Evolutionary conservation across 2,113 vertebrate species (phyloP).

Genomic region (Ciconia boyciana): DNA sequence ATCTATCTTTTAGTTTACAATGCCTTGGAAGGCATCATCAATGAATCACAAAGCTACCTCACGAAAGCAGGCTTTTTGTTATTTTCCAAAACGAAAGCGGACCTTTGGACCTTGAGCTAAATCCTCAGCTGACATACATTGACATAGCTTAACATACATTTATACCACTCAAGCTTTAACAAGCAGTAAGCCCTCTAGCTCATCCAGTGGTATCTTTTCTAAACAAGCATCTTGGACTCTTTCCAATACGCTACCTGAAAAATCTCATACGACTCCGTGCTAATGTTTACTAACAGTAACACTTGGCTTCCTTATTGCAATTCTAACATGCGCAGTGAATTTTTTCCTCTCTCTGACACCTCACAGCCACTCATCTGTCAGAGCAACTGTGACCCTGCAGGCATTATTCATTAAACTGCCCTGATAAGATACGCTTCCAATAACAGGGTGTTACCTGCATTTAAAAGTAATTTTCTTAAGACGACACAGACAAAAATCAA

Average conservation of each 20-base stretch:
- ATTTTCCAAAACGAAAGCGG: neutral
- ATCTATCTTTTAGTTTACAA: neutral
- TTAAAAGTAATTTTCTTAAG: neutral
- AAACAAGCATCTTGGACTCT: neutral
- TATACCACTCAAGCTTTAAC: neutral
- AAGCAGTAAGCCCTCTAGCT: neutral
- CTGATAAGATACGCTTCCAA: fast-evolving
- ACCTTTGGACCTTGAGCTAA: neutral
- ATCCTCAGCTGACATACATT: neutral
- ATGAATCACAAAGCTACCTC: neutral
- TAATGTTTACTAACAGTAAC: neutral
- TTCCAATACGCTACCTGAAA: neutral
- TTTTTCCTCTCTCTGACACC: neutral
- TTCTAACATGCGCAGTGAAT: neutral
- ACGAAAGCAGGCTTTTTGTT: neutral
- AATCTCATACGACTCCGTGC: neutral
- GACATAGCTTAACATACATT: fast-evolving
- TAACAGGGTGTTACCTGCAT: too few relatives aligned
- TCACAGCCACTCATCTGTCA: neutral
- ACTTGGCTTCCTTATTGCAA: neutral
- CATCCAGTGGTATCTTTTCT: neutral
- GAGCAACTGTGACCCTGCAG: neutral
- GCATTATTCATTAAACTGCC: neutral
- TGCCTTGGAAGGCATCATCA: neutral
- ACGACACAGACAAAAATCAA: neutral